phyloP scores from a whole-genome alignment of 2,888 invertebrate genomes.

The Calameuta filiformis region DNA sequence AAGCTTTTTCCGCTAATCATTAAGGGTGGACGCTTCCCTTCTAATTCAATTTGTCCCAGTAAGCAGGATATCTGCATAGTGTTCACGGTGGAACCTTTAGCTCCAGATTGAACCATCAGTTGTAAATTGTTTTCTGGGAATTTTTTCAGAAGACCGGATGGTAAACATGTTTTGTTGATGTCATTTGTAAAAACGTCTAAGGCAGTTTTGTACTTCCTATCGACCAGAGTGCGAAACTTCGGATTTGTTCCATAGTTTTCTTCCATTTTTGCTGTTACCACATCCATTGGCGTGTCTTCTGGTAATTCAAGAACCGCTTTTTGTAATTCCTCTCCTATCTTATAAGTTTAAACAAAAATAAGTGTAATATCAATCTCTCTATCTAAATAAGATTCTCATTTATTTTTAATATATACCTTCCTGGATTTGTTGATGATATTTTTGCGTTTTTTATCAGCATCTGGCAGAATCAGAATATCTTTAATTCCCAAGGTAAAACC shows the following conservation, averaged over 20 bases:
- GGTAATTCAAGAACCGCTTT: constrained; percentile 79
- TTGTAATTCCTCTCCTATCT: constrained; percentile 74
- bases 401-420: constrained; percentile 41
- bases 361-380: neutral
- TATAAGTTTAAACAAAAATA: neutral
- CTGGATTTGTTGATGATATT: constrained; percentile 76
- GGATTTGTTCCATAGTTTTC: constrained; percentile 77
- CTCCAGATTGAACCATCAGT: constrained; percentile 98
- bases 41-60: constrained; percentile 97
- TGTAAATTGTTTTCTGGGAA: constrained; percentile 98
- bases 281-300: constrained; percentile 69
- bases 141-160: constrained; percentile 83
- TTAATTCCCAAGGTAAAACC: constrained; percentile 96
- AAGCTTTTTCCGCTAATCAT: constrained; percentile 94
- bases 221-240: constrained; percentile 83
- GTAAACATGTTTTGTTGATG: constrained; percentile 88
- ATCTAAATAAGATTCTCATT: neutral
- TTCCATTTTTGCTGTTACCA: constrained; percentile 76
- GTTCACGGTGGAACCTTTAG: constrained; percentile 98
- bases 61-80: constrained; percentile 98
- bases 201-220: constrained; percentile 83
- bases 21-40: constrained; percentile 95
- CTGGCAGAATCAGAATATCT: constrained; percentile 86
- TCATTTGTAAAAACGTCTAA: constrained; percentile 89
- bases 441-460: constrained; percentile 79